Evolutionary conservation across 2,113 vertebrate genomes (phyloP).

Genomic region (Laticauda laticaudata): DNA sequence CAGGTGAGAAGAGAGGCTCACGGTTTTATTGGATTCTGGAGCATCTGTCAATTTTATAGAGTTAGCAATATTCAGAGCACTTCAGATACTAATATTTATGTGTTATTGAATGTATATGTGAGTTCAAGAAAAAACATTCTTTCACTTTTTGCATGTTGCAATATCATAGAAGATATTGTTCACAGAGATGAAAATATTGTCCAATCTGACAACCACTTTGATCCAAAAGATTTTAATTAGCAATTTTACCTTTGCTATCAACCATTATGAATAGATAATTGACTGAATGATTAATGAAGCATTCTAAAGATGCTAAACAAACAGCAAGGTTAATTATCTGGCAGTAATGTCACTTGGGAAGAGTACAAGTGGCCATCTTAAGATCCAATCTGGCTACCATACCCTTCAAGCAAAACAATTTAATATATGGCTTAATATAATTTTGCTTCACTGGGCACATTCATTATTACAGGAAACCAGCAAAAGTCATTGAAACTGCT

Average conservation of each 20-base stretch:
- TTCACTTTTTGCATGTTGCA: constrained; percentile 45
- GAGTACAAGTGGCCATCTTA: constrained; percentile 53
- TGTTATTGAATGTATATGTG: background rate
- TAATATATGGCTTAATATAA: constrained; percentile 48
- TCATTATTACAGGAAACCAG: constrained; percentile 48
- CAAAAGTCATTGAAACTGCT: constrained; percentile 6
- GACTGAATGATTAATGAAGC: constrained; percentile 74
- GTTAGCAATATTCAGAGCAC: too few species aligned
- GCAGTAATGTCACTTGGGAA: constrained; percentile 65
- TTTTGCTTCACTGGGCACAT: constrained; percentile 9
- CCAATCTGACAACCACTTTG: constrained; percentile 64
- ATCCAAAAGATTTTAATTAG: constrained; percentile 77
- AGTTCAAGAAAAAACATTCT: background rate
- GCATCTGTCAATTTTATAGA: too few species aligned
- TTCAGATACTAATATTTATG: background rate
- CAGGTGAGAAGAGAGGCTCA: background rate
- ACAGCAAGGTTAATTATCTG: constrained; percentile 79
- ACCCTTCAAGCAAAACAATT: constrained; percentile 67
- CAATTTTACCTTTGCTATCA: constrained; percentile 67
- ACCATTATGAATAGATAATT: constrained; percentile 74
- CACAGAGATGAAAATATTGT: constrained; percentile 59
- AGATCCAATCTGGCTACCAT: constrained; percentile 60
- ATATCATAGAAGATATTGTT: constrained; percentile 32
- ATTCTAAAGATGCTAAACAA: constrained; percentile 75
- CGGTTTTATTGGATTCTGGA: too few species aligned